Base-by-base conservation (phyloP, 2,113 vertebrate species). In the Phaetusa simplex region DNA sequence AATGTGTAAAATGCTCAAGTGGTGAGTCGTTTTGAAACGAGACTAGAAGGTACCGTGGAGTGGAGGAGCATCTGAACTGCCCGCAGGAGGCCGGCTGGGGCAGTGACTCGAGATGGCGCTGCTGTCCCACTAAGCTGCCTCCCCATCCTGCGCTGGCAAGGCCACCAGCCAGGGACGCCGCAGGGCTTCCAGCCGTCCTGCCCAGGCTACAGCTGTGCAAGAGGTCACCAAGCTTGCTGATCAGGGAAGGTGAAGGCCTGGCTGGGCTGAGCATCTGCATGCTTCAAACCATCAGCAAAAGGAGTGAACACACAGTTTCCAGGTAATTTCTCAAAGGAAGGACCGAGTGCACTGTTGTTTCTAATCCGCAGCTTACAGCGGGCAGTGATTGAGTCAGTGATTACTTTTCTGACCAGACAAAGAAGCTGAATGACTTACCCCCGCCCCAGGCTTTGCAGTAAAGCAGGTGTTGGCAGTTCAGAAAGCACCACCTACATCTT, bases 41-140 rank as follows among this genome's bases (percentile, higher is more conserved):
- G 69, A 38, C 24, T 30, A 0, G 14, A 23, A 66, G 77, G 88
- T 79, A 50, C 36, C 62, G 1, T 1, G 81, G 64, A 34, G 67
- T 5, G 87, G 14, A 47, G 71, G 2, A 13, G 49, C 23, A 5
- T 8, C 70, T 6, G 21, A 55, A 8, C 20, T 19, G 64, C 69
- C 56, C 8, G 5, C 14, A 8, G 69, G 55, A 77, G 49, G 29
- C 50, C 29, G 52, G 45, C 56, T 29, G 34, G 53, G 61, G 62
- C 50, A 49, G 90, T 1, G 64, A 71, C 97, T 95, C 38, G 50
- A 96, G 97, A 38, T 92, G 97, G 97, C 95, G 86, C 97, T 90
- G 83, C 64, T 34, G 66, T 12, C 91, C 86, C 85, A 49, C 77
- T 5, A 23, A 81, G 84, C 64, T 42, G 65, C 82, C 56, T 6